phyloP scores from a whole-genome alignment of 37 sponge, comb jelly and placozoan species.

The Corticium candelabrum region DNA sequence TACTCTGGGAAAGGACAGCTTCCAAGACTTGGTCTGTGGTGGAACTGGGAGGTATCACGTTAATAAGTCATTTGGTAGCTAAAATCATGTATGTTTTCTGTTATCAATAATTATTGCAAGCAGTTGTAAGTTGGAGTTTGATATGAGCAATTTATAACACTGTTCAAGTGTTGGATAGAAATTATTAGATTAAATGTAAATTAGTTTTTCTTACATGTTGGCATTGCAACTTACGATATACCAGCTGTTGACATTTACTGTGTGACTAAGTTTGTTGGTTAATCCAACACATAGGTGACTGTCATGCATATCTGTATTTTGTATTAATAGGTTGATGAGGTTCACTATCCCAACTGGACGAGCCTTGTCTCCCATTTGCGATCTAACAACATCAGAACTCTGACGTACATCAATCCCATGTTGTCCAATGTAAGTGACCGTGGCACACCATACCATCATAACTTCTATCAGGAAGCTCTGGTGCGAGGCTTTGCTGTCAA shows the following conservation, averaged over 20 bases:
- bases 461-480: constrained; percentile 57
- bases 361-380: constrained; percentile 20
- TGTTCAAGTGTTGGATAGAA: no score
- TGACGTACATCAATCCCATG: constrained; percentile 57
- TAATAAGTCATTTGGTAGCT: not conserved
- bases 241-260: no score
- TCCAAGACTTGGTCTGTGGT: constrained; percentile 61
- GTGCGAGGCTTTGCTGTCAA: constrained; percentile 44
- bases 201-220: no score
- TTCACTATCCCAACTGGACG: constrained; percentile 59
- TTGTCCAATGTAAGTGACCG: constrained; percentile 35
- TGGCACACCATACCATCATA: constrained; percentile 56
- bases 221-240: no score
- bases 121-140: no score
- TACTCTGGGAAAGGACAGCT: constrained; percentile 38
- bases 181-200: no score
- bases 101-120: no score
- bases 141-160: no score
- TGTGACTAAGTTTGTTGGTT: no score
- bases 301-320: not conserved
- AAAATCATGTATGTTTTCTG: not conserved
- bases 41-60: constrained; percentile 90
- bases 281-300: no score
- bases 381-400: constrained; percentile 26
- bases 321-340: constrained; percentile 31